A percentile compares a stretch with the other conserved stretches of the same genome.
phyloP scores from a whole-genome alignment of 1,140 invertebrate genomes.

The Zaprionus africanus region DNA sequence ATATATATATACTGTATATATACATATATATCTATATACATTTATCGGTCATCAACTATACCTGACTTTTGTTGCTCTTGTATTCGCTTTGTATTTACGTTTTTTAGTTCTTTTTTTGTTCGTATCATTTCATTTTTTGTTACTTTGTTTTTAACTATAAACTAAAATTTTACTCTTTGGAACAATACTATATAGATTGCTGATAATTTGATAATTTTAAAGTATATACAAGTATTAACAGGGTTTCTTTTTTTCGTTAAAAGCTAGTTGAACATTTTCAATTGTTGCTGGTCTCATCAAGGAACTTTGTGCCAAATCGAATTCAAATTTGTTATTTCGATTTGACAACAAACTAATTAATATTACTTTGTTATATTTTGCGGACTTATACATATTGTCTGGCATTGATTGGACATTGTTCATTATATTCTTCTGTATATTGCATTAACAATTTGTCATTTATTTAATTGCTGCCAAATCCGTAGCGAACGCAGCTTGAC shows the following conservation, averaged over 20 bases:
- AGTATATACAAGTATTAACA: slow-evolving; percentile 70
- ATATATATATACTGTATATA: slow-evolving; percentile 49
- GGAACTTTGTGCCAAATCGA: slow-evolving; percentile 30
- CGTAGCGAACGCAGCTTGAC: slow-evolving; percentile 71
- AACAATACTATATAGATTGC: slow-evolving; percentile 51
- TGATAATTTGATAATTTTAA: slow-evolving; percentile 31
- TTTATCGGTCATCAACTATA: slow-evolving; percentile 54
- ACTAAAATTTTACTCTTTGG: slow-evolving; percentile 64
- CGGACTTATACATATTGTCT: slow-evolving; percentile 54
- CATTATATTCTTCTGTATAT: slow-evolving; percentile 10
- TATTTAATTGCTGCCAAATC: slow-evolving; percentile 68
- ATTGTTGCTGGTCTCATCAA: slow-evolving; percentile 39
- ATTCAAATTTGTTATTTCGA: not conserved
- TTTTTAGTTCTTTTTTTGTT: not conserved
- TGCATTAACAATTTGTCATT: slow-evolving; percentile 59
- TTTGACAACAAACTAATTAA: slow-evolving; percentile 20
- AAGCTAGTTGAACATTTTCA: slow-evolving; percentile 69
- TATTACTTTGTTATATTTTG: slow-evolving; percentile 8
- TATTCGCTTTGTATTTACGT: slow-evolving; percentile 5
- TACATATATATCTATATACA: slow-evolving; percentile 50
- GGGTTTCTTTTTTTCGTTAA: slow-evolving; percentile 31
- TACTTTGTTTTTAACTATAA: slow-evolving; percentile 9
- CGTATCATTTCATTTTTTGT: slow-evolving; percentile 6
- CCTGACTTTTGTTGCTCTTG: slow-evolving; percentile 71
- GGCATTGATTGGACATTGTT: slow-evolving; percentile 45